A percentile compares a stretch with the other conserved stretches of the same genome.
These are phyloP conservation scores for Ptilodon capucinus DNA, from an alignment of 2,888 invertebrate species.

Conservation along the genomic window DNA sequence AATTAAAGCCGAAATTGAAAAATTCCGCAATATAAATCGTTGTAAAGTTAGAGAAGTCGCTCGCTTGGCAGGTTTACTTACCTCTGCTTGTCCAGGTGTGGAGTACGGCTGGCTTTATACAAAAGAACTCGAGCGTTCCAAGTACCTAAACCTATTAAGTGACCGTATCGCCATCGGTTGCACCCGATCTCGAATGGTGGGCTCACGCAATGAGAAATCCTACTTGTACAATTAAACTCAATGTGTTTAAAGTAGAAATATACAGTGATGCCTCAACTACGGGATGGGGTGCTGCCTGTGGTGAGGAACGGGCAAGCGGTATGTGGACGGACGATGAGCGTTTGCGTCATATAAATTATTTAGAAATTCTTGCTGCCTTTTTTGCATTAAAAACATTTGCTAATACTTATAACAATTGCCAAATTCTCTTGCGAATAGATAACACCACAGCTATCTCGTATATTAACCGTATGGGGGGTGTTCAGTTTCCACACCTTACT, in stretches of 20 bases:
- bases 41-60: neutral
- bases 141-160: conserved; percentile 15
- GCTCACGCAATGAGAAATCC: neutral
- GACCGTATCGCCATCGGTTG: neutral
- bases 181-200: conserved; percentile 6
- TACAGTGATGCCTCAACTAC: neutral
- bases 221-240: neutral
- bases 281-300: conserved; percentile 8
- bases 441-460: no score
- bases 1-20: neutral
- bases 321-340: neutral
- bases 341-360: conserved; percentile 5
- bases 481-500: no score
- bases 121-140: conserved; percentile 24
- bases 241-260: neutral
- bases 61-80: neutral
- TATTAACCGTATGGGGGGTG: no score
- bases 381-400: conserved; percentile 3
- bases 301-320: conserved; percentile 1
- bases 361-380: conserved; percentile 6
- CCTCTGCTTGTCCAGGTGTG: conserved; percentile 32
- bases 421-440: no score
- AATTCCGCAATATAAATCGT: neutral
- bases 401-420: no score
- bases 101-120: conserved; percentile 10